phyloP scores from a whole-genome alignment of 2,113 vertebrate species.

The Psilopogon haemacephalus region DNA sequence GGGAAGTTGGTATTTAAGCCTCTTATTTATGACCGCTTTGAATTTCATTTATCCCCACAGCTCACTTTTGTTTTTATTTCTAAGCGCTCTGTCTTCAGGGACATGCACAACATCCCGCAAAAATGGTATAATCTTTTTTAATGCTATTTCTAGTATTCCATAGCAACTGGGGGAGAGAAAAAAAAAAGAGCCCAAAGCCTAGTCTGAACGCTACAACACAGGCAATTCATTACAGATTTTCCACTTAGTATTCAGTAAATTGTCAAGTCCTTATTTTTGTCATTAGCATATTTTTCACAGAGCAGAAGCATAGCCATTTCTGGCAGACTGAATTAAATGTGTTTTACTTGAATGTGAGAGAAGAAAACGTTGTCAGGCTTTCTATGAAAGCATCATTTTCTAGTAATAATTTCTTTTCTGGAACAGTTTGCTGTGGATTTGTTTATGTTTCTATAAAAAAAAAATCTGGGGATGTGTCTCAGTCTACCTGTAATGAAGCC shows the following conservation, averaged over 20 bases:
- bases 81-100: constrained; percentile 15
- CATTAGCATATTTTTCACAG: constrained; percentile 59
- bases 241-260: constrained; percentile 54
- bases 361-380: constrained; percentile 47
- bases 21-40: constrained; percentile 47
- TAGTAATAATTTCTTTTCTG: constrained; percentile 37
- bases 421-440: constrained; percentile 16
- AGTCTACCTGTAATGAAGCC: constrained; percentile 27
- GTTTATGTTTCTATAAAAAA: constrained; percentile 8
- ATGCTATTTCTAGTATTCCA: constrained; percentile 43
- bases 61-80: constrained; percentile 49
- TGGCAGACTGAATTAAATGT: constrained; percentile 56
- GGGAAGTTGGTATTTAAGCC: constrained; percentile 13
- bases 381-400: constrained; percentile 36
- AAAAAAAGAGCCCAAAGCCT: background rate
- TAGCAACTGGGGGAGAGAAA: background rate
- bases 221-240: constrained; percentile 62
- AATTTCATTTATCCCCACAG: constrained; percentile 27
- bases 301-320: constrained; percentile 47
- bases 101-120: constrained; percentile 14
- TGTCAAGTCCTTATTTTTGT: constrained; percentile 55
- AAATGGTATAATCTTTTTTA: constrained; percentile 30
- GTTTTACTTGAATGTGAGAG: constrained; percentile 45
- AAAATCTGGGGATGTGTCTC: background rate
- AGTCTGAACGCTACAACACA: constrained; percentile 7